Evolutionary conservation across 1,140 invertebrate genomes (phyloP), one percentile per base, ranked within the genome.

Genomic region (Leguminivora glycinivorella): DNA sequence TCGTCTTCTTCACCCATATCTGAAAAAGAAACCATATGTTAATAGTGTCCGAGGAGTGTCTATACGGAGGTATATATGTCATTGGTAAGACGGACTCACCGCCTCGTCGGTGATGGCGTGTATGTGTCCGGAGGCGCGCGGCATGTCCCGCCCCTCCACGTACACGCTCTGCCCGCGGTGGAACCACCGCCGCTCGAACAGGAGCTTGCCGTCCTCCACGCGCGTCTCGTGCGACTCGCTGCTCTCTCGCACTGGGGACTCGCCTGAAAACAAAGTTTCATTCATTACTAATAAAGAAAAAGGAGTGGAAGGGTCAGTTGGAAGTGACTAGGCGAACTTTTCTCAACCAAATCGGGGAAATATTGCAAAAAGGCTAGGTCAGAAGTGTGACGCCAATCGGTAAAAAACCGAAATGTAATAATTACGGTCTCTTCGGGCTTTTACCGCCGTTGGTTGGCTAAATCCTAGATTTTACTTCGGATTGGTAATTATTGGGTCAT

Each of bases 101-200:
- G 95, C 95, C 92, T 98, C 97, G 60, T 95, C 95, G 70, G 96
- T 96, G 77, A 99, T 97, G 25, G 96, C 95, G 43, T 96, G 96
- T 82, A 99, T 98, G 76, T 96, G 95, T 2, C 96, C 97, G 70
- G 96, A 94, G 83, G 97, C 97, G 80, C 96, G 95, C 0, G 94
- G 93, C 73, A 95, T 92, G 80, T 98, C 97, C 77, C 96, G 95
- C 29, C 96, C 97, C 90, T 98, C 98, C 5, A 98, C 95, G 90
- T 96, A 98, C 26, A 99, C 95, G 72, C 96, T 95, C 90, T 98
- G 97, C 2, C 98, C 98, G 71, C 98, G 94, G 86, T 98, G 97
- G 91, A 96, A 99, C 98, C 98, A 99, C 90, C 97, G 94, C 79
- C 97, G 95, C 90, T 99, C 98, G 92, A 97, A 99, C 79, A 97